Evolutionary conservation across 2,113 vertebrate species (phyloP), one percentile per base, ranked within the genome.

Genomic region (Clarias gariepinus): DNA sequence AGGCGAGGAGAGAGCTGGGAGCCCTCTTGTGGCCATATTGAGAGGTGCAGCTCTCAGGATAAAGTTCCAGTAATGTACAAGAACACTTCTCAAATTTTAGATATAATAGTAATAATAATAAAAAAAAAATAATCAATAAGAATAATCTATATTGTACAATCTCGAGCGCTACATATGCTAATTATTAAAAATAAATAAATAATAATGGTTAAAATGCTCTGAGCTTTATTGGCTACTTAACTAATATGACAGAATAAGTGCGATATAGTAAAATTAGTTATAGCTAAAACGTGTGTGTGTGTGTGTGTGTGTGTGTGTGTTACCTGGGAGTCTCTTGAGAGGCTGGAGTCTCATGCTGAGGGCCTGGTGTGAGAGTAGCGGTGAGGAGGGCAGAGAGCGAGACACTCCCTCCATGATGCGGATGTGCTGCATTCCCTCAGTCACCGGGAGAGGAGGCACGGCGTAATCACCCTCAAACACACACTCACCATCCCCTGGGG

Each of bases 351-450:
- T 95, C 94, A 96, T 95, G 95, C 95, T 97, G 95, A 97, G 95
- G 94, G 96, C 96, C 93, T 97, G 97, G 94, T 97, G 97, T 91
- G 96, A 96, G 94, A 97, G 96, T 92, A 97, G 95, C 88, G 97
- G 97, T 91, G 97, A 97, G 92, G 97, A 97, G 93, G 97, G 96
- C 92, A 97, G 96, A 90, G 97, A 97, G 93, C 96, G 96, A 89
- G 97, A 96, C 95, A 97, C 94, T 92, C 97, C 97, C 95, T 97
- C 97, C 97, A 97, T 97, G 94, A 97, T 97, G 93, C 97, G 96
- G 94, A 97, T 96, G 93, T 97, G 97, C 95, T 97, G 97, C 96
- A 97, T 97, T 95, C 96, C 96, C 95, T 97, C 96, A 89, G 94
- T 96, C 95, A 96, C 95, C 89, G 96, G 92, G 89, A 97, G 95